A percentile compares a stretch with the other conserved stretches of the same genome.
Conservation (phyloP, 2,888 invertebrate species). For the Rotaria macrura region DNA sequence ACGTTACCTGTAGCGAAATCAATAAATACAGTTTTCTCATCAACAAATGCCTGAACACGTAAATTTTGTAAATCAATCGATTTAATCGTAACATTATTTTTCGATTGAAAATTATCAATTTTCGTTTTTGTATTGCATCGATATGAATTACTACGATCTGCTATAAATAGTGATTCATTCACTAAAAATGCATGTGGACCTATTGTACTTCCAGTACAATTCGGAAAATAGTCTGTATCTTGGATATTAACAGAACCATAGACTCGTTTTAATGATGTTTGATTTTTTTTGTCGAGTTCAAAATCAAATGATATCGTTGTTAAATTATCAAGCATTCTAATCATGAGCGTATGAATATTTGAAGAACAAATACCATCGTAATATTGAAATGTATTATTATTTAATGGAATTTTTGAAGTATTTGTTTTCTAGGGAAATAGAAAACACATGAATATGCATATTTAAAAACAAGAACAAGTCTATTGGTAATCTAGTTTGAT, state of each 20-base stretch:
- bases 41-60: conserved; percentile 26
- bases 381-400: not conserved
- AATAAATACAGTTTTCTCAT: not conserved
- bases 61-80: conserved; percentile 23
- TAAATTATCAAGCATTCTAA: not conserved
- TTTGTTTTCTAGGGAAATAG: not conserved
- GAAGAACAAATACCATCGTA: not conserved
- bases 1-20: conserved; percentile 21
- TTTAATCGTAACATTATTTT: not conserved
- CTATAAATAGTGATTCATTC: conserved; percentile 17
- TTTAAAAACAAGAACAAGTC: too few species aligned
- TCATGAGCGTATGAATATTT: not conserved
- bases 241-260: not conserved
- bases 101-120: not conserved
- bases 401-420: not conserved
- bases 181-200: not conserved
- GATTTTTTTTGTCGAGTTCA: not conserved
- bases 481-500: too few species aligned
- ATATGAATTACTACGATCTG: conserved; percentile 28
- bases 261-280: not conserved
- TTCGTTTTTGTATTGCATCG: conserved; percentile 22
- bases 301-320: not conserved
- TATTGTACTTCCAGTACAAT: not conserved
- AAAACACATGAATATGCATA: not conserved
- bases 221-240: not conserved